phyloP scores from a whole-genome alignment of 2,888 invertebrate genomes.

The Yponomeuta plumbellus region DNA sequence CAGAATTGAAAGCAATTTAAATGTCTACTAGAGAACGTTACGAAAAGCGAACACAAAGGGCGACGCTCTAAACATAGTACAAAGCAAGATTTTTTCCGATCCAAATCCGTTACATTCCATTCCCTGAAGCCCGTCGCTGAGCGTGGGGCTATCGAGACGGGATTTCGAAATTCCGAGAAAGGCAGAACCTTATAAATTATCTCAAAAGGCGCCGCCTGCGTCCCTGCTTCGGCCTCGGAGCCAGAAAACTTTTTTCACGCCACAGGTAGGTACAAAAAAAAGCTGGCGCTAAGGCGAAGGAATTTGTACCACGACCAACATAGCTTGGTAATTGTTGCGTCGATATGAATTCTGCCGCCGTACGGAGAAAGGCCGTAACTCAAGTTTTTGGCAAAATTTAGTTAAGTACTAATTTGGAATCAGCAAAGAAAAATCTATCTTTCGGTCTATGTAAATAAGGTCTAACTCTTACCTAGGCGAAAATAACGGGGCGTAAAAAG shows the following conservation, averaged over 20 bases:
- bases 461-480: too few relatives aligned
- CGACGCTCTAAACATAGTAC: conserved; percentile 3
- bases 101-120: conserved; percentile 74
- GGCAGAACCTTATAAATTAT: conserved; percentile 75
- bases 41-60: conserved; percentile 1
- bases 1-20: background rate
- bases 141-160: conserved; percentile 58
- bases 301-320: conserved; percentile 51
- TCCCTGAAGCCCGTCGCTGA: conserved; percentile 48
- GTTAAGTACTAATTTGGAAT: too few relatives aligned
- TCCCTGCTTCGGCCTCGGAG: conserved; percentile 42
- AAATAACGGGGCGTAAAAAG: too few relatives aligned
- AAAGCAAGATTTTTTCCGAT: conserved; percentile 51
- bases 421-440: too few relatives aligned
- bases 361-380: too few relatives aligned
- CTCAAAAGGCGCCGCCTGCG: conserved; percentile 73
- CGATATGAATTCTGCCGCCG: too few relatives aligned
- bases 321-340: conserved; percentile 11
- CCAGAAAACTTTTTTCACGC: conserved; percentile 68
- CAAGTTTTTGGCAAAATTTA: too few relatives aligned
- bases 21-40: background rate
- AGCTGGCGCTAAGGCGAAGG: conserved; percentile 71
- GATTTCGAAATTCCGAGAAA: conserved; percentile 76
- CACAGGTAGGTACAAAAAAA: conserved; percentile 49
- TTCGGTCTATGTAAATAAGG: too few relatives aligned